Percentiles rank a stretch among this genome's conserved stretches.
These are phyloP conservation scores for Syritta pipiens DNA, from an alignment of 2,888 invertebrate genomes.

Conservation along the genomic window DNA sequence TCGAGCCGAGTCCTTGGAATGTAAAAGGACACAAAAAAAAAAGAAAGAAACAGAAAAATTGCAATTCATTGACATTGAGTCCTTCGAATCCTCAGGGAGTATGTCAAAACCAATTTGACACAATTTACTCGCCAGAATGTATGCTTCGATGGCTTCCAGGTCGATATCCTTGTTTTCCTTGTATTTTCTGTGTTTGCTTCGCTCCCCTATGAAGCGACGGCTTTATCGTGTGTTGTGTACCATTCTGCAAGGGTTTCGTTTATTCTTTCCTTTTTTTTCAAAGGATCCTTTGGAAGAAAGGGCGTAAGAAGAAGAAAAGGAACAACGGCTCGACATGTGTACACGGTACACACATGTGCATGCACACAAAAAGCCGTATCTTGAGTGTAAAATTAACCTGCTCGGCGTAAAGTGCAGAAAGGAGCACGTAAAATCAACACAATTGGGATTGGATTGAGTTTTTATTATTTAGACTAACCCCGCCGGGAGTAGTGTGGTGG, in stretches of 20 bases:
- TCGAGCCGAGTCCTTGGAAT: slow-evolving; percentile 19
- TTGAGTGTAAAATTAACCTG: slow-evolving; percentile 36
- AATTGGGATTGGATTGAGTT: slow-evolving; percentile 41
- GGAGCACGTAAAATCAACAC: slow-evolving; percentile 35
- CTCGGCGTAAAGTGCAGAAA: neutral
- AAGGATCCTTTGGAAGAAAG: slow-evolving; percentile 9
- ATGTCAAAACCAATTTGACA: slow-evolving; percentile 69
- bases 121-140: slow-evolving; percentile 57
- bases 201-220: slow-evolving; percentile 5
- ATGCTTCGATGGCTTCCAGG: slow-evolving; percentile 48
- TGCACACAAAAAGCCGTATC: slow-evolving; percentile 9
- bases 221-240: slow-evolving; percentile 16
- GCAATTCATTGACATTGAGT: slow-evolving; percentile 66
- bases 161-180: slow-evolving; percentile 27
- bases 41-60: slow-evolving; percentile 17
- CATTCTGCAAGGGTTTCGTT: slow-evolving; percentile 4
- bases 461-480: slow-evolving; percentile 50
- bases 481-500: slow-evolving; percentile 1
- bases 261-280: slow-evolving; percentile 19
- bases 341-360: neutral
- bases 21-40: no score
- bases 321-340: neutral
- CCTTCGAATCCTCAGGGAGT: slow-evolving; percentile 62
- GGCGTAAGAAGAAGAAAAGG: neutral
- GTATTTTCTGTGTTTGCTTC: neutral